Percentiles rank a stretch among this genome's conserved stretches.
phyloP scores from a whole-genome alignment of 2,888 invertebrate genomes.

The Hartigia nigra region DNA sequence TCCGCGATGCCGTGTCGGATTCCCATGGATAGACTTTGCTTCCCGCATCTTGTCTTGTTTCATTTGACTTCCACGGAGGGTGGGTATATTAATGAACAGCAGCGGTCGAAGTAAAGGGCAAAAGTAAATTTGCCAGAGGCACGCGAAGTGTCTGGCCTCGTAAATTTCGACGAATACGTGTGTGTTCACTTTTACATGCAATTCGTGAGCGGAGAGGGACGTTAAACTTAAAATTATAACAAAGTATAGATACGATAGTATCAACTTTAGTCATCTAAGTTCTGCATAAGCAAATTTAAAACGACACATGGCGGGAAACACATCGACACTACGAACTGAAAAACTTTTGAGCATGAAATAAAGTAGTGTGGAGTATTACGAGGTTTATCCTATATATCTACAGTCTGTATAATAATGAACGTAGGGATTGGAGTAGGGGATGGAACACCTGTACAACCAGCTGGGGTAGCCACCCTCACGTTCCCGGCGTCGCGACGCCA shows the following conservation, averaged over 20 bases:
- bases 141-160: constrained; percentile 35
- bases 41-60: neutral
- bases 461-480: constrained; percentile 40
- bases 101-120: constrained; percentile 4
- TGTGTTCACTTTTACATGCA: neutral
- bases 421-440: constrained; percentile 1
- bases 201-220: neutral
- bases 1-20: neutral
- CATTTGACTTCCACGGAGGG: neutral
- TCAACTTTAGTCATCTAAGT: neutral
- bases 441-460: constrained; percentile 50
- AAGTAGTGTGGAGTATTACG: neutral
- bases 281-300: neutral
- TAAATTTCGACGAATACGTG: neutral
- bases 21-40: neutral
- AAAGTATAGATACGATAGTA: neutral
- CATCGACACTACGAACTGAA: neutral
- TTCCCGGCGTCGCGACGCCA: constrained; percentile 38
- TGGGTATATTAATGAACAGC: neutral
- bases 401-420: neutral
- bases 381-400: neutral
- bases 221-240: neutral
- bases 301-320: neutral
- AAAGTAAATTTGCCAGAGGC: constrained; percentile 39
- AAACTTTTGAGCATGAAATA: neutral